Conservation (phyloP, 2,797 vertebrate species). For the Rhinichthys osculus region DNA sequence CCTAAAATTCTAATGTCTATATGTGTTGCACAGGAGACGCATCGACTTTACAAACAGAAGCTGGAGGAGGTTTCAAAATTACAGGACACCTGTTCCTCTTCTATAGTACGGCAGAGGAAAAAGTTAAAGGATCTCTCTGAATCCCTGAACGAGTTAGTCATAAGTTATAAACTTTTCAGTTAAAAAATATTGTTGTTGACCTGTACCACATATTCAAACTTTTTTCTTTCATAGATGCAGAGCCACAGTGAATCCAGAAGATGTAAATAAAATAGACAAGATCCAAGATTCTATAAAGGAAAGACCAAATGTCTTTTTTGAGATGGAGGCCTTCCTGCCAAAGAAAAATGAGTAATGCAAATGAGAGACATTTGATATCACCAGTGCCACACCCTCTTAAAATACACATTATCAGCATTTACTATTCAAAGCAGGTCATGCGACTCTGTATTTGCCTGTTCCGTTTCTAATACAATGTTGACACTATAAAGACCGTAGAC, state of each 20-base stretch:
- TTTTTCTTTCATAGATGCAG: slow-evolving; percentile 79
- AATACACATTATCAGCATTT: slow-evolving; percentile 34
- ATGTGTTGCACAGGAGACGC: slow-evolving; percentile 82
- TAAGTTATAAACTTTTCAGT: neutral
- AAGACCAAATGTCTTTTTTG: slow-evolving; percentile 84
- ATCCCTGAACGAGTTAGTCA: slow-evolving; percentile 81
- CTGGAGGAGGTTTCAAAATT: slow-evolving; percentile 92
- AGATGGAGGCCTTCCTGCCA: slow-evolving; percentile 97
- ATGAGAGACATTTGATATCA: neutral
- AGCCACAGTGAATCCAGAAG: slow-evolving; percentile 68
- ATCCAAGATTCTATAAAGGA: slow-evolving; percentile 86
- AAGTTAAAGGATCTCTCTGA: slow-evolving; percentile 83
- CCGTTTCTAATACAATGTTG: neutral
- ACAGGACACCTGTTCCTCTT: slow-evolving; percentile 83
- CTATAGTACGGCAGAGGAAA: slow-evolving; percentile 89
- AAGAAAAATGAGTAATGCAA: slow-evolving; percentile 91
- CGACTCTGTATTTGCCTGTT: neutral
- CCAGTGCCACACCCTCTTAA: slow-evolving; percentile 8
- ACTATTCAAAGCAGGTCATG: slow-evolving; percentile 5
- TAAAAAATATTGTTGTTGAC: neutral
- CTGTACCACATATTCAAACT: neutral
- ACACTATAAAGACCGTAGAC: neutral
- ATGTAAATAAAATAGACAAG: slow-evolving; percentile 70
- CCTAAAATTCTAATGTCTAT: neutral
- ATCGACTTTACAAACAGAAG: slow-evolving; percentile 91